Evolutionary conservation across 2,797 vertebrate genomes (phyloP), one percentile per base, ranked within the genome.

Genomic region (Glossophaga mutica): DNA sequence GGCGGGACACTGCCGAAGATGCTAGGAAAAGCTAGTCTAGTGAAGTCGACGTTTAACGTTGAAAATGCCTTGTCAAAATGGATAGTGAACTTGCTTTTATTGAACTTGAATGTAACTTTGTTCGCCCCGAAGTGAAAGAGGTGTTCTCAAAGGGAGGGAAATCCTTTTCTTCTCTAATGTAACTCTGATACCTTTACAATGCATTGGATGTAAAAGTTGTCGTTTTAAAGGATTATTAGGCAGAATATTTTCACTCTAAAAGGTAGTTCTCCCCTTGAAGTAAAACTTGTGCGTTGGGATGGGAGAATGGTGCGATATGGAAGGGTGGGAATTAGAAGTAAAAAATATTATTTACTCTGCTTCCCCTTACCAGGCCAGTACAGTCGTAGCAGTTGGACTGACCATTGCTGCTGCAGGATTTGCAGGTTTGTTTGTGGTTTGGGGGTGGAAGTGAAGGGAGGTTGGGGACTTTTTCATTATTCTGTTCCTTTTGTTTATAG

Each of bases 361-460:
- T 95, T 95, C 46, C 83, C 77, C 44, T 90, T 91, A 29, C 46
- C 94, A 99, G 99, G 99, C 99, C 92, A 98, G 99, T 95, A 99
- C 99, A 10, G 94, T 99, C 99, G 99, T 99, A 98, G 99, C 99
- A 2, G 99, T 99, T 94, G 99, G 99, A 93, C 98, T 99, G 98
- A 99, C 99, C 95, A 97, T 99, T 85, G 99, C 99, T 10, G 99
- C 99, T 83, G 99, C 99, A 62, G 99, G 99, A 98, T 99, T 99
- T 98, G 99, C 99, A 99, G 99, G 99, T 99, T 97, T 50, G 98
- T 98, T 42, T 93, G 24, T 42, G 82, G 1, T 24, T 79, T 91
- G 85, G 88, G 76, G 48, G 26, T 92, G 57, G 50, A 79, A 48
- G 12, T 65, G 52, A 86, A 77, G 48, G 39, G 29, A 82, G 68